Base-by-base conservation (phyloP, 2,888 invertebrate genomes). In the Argyresthia albistria region DNA sequence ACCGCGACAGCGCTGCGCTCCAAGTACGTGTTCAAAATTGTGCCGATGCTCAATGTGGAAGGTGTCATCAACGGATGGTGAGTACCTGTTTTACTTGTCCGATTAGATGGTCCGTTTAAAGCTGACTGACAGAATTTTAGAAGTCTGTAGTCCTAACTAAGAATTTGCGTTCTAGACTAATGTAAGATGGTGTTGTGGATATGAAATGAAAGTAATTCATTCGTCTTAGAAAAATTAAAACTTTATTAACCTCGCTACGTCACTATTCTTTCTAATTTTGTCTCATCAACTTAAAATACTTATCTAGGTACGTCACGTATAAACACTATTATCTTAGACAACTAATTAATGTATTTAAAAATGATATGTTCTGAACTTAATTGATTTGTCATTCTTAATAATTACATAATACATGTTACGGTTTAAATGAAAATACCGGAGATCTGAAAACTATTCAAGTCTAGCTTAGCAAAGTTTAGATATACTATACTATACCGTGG, bases 11-110 rank as follows among this genome's bases (percentile, higher is more conserved):
- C 89, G 12, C 82, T 94, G 0, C 86, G 95, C 10, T 89, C 92
- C 60, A 89, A 90, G 63, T 95, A 91, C 74, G 90, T 96, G 60
- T 95, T 96, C 89, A 96, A 96, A 80, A 90, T 96, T 56, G 90
- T 96, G 36, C 96, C 96, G 7, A 96, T 96, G 95, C 89, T 96
- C 60, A 96, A 96, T 77, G 93, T 94, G 14, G 96, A 96, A 69
- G 96, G 96, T 1, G 96, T 96, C 58, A 90, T 96, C 73, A 94
- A 95, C 73, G 95, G 95, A 62, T 93, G 93, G 94, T 94, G 71
- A 91, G 90, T 89, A 43, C n/a, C 8, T 45, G 25, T 25, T 6
- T 25, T 25, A 36, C n/a, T 12, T 15, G 43, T 12, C 43, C 9
- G 35, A 48, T 46, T 1, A 15, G 39, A 51, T 47, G 25, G 25